Conservation (phyloP, 2,113 vertebrate species). For the Ammodramus savannarum region DNA sequence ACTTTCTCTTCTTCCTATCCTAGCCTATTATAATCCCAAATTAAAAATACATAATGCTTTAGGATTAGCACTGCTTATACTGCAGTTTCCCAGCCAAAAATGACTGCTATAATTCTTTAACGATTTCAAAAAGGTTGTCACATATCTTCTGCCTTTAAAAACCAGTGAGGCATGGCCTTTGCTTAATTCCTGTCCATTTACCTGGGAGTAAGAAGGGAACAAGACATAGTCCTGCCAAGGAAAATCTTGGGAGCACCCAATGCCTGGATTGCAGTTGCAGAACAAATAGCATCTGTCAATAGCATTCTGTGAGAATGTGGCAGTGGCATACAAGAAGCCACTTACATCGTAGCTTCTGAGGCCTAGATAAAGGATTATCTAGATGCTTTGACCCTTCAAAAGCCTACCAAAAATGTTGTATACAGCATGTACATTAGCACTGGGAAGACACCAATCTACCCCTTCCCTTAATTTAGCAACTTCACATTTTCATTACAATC, state of each 20-base stretch:
- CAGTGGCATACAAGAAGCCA: neutral
- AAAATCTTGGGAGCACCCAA: neutral
- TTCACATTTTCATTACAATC: neutral
- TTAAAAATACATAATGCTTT: neutral
- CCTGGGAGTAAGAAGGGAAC: neutral
- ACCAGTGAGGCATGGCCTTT: neutral
- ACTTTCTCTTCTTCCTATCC: neutral
- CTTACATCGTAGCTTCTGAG: neutral
- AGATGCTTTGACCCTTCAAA: neutral
- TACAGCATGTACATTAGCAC: neutral
- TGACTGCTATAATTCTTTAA: neutral
- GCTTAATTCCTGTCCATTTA: neutral
- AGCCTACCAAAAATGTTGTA: neutral
- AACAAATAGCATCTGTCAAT: neutral
- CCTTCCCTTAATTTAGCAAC: neutral
- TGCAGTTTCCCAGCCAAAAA: neutral
- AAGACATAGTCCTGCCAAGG: neutral
- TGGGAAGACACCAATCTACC: neutral
- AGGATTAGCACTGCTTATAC: neutral
- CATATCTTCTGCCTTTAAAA: neutral
- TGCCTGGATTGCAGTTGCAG: accelerated
- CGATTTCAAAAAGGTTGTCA: neutral
- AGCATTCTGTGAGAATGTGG: neutral
- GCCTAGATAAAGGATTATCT: neutral
- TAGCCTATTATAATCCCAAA: neutral